A percentile compares a stretch with the other conserved stretches of the same genome.
phyloP scores from a whole-genome alignment of 2,113 vertebrate species.

The Sebastes fasciatus region DNA sequence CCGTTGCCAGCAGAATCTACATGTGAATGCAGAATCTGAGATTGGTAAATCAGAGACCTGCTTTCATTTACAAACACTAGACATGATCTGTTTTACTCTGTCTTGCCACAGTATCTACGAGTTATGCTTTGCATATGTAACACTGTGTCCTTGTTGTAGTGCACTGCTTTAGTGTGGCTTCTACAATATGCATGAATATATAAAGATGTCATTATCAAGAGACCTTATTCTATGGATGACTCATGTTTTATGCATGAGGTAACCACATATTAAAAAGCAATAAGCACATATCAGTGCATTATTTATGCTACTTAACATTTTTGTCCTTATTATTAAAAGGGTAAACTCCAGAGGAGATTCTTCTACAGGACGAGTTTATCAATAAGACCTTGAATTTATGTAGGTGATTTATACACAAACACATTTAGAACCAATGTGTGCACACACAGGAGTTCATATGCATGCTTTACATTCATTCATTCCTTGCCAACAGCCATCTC shows the following conservation, averaged over 20 bases:
- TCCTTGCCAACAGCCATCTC: not conserved
- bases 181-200: constrained; percentile 19
- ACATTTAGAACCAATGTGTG: not conserved
- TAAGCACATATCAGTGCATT: constrained; percentile 35
- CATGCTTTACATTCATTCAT: not conserved
- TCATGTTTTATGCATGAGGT: constrained; percentile 55
- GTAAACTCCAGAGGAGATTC: constrained; percentile 3
- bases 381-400: constrained; percentile 1
- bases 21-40: too few relatives aligned
- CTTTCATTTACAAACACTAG: not conserved
- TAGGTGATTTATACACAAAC: not conserved
- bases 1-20: too few relatives aligned
- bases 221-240: constrained; percentile 44
- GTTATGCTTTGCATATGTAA: not conserved
- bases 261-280: constrained; percentile 38
- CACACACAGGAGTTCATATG: not conserved
- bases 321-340: constrained; percentile 32
- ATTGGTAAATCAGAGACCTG: not conserved
- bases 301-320: constrained; percentile 36
- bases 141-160: constrained; percentile 33
- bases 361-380: not conserved
- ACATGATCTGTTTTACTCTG: not conserved
- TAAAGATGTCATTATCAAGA: constrained; percentile 31
- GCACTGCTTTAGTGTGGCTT: constrained; percentile 8
- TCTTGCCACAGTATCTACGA: not conserved